phyloP scores from a whole-genome alignment of 2,113 vertebrate species.

The Dipodomys merriami region DNA sequence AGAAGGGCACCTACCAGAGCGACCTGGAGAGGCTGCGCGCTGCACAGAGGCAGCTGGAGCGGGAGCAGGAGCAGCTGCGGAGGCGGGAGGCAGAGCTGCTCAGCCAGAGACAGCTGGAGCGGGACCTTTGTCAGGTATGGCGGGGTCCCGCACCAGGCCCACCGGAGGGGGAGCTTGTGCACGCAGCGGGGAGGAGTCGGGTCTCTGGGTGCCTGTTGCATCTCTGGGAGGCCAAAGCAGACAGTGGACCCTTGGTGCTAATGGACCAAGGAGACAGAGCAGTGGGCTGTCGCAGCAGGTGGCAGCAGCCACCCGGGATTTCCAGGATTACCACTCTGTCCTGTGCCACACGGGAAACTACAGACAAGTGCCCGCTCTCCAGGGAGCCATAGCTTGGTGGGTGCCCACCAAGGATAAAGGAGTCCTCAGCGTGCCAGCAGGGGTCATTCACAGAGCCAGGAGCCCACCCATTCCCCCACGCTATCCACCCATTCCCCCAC shows the following conservation, averaged over 20 bases:
- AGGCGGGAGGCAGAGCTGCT: slow-evolving; percentile 86
- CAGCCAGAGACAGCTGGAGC: slow-evolving; percentile 80
- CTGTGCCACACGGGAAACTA: not conserved
- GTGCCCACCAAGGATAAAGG: not conserved
- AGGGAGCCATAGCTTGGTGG: not conserved
- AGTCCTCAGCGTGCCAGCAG: not conserved
- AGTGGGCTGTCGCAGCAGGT: not conserved
- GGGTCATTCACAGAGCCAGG: not conserved
- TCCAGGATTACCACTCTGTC: too few species aligned
- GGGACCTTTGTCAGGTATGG: slow-evolving; percentile 78
- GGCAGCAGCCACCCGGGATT: not conserved
- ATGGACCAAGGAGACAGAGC: not conserved
- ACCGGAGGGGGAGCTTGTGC: too few species aligned
- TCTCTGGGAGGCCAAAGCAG: not conserved
- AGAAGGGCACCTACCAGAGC: slow-evolving; percentile 90
- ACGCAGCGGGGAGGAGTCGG: not conserved
- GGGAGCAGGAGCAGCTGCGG: slow-evolving; percentile 89
- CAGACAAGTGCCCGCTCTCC: too few species aligned
- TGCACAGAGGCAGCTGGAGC: slow-evolving; percentile 93
- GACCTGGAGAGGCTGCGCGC: slow-evolving; percentile 93
- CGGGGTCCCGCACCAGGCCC: too few species aligned
- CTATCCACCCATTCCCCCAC: too few species aligned
- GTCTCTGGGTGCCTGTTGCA: not conserved
- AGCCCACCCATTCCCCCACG: not conserved
- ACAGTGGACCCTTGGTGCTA: not conserved